These are phyloP conservation scores for Lampris megalopsis DNA, from an alignment of 2,113 vertebrate genomes.

Conservation along the genomic window DNA sequence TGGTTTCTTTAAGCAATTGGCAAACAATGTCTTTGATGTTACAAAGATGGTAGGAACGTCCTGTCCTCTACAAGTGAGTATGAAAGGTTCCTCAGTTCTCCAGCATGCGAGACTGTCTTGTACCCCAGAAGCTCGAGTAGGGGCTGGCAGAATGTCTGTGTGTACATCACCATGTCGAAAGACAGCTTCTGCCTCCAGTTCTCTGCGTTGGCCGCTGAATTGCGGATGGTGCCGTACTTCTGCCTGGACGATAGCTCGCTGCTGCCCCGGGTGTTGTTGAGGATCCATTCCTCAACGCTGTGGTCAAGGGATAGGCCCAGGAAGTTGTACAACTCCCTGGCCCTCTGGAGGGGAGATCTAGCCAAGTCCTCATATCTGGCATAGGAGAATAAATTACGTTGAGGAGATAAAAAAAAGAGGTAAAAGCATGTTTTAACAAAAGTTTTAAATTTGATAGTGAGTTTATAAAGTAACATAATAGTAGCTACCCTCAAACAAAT, in stretches of 20 bases:
- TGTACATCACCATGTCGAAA: slow-evolving; percentile 92
- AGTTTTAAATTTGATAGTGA: no score
- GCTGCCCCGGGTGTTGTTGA: slow-evolving; percentile 92
- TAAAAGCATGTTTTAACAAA: not conserved
- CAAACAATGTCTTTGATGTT: slow-evolving; percentile 51
- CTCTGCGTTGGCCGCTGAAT: slow-evolving; percentile 92
- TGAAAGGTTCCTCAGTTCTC: slow-evolving; percentile 92
- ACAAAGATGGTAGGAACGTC: slow-evolving; percentile 90
- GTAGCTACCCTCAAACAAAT: no score
- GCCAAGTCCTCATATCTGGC: slow-evolving; percentile 92
- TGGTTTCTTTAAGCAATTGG: slow-evolving; percentile 3
- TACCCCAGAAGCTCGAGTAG: slow-evolving; percentile 91
- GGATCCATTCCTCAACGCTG: slow-evolving; percentile 91
- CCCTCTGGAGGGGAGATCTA: slow-evolving; percentile 90
- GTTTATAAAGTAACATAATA: no score
- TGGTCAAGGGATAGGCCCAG: slow-evolving; percentile 88
- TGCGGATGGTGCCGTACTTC: slow-evolving; percentile 91
- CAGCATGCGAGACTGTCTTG: slow-evolving; percentile 84
- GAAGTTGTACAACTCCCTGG: slow-evolving; percentile 90
- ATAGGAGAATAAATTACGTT: not conserved
- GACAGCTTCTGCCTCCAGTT: slow-evolving; percentile 94
- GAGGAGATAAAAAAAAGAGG: not conserved
- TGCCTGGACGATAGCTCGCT: slow-evolving; percentile 87
- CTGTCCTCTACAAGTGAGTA: slow-evolving; percentile 91
- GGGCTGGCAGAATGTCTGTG: slow-evolving; percentile 90